Conservation (phyloP, 2,113 vertebrate species). For the Danionella cerebrum region DNA sequence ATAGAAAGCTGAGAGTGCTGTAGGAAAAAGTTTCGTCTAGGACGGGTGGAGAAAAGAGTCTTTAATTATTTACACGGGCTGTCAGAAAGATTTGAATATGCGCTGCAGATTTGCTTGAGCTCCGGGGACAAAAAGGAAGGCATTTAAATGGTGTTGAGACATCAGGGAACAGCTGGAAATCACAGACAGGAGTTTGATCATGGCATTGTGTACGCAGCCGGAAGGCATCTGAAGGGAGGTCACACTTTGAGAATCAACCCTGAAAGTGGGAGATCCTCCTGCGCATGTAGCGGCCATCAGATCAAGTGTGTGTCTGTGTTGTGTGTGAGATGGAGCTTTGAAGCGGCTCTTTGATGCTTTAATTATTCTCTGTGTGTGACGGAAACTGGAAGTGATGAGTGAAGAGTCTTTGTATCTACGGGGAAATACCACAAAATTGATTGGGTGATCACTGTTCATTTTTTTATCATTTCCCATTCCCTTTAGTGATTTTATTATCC, state of each 20-base stretch:
- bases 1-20: background rate
- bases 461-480: no score
- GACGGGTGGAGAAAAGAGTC: background rate
- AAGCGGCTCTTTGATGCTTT: background rate
- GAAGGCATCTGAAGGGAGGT: slow-evolving; percentile 3
- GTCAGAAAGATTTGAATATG: slow-evolving; percentile 14
- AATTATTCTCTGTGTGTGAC: slow-evolving; percentile 12
- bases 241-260: slow-evolving; percentile 16
- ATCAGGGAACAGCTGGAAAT: slow-evolving; percentile 16
- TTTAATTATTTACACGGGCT: slow-evolving; percentile 28
- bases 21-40: background rate
- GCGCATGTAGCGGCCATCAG: background rate
- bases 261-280: background rate
- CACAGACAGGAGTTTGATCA: slow-evolving; percentile 22
- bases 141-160: slow-evolving; percentile 22
- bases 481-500: no score
- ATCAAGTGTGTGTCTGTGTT: background rate
- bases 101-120: slow-evolving; percentile 1
- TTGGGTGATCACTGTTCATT: background rate
- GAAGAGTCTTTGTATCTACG: background rate
- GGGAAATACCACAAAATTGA: background rate
- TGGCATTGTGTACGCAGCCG: slow-evolving; percentile 20
- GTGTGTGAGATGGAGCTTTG: background rate
- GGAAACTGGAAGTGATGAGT: background rate
- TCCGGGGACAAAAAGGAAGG: slow-evolving; percentile 9